Evolutionary conservation across 2,113 vertebrate genomes (phyloP), one percentile per base, ranked within the genome.

Genomic region (Salvelinus alpinus): DNA sequence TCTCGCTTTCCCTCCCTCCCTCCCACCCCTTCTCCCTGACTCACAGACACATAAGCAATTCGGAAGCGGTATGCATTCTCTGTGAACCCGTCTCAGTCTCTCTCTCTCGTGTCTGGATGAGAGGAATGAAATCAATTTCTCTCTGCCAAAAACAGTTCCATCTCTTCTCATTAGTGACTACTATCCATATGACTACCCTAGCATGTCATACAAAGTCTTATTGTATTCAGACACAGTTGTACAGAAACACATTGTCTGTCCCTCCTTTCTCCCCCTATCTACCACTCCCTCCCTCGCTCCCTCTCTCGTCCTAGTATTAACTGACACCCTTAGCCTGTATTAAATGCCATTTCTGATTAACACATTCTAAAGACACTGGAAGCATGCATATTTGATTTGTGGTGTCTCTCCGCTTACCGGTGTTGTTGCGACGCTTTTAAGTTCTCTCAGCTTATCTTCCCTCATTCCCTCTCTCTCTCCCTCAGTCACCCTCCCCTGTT

Each of bases 31-130:
- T 54, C 77, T 59, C 69, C 78, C 85, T 90, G 88, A 89, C 83
- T 89, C 90, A 90, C 81, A 76, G 80, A 89, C 88, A 89, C 92
- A 91, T 88, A 88, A 91, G 89, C 75, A 73, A 80, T 74, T 85
- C 84, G 87, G 81, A 67, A 67, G 31, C 71, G 66, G 57, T 72
- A 82, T 80, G 74, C 73, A 67, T 80, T 68, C 71, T 72, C 47
- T 12, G n/a, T 78, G 87, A 88, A 91, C 85, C 76, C 82, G 76
- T 70, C n/a, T 71, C 24, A 47, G 2, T 51, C 29, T 14, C 51
- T 51, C 48, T 51, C 38, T 34, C 12, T 24, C 7, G 13, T 31
- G 27, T 22, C 31, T 29, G 25, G 29, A 67, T 16, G 65, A 64
- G 31, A 64, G 31, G 18, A 60, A 64, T 1, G 3, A n/a, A 29